These are phyloP conservation scores for Xenops minutus DNA, from an alignment of 2,797 vertebrate species.

Conservation along the genomic window DNA sequence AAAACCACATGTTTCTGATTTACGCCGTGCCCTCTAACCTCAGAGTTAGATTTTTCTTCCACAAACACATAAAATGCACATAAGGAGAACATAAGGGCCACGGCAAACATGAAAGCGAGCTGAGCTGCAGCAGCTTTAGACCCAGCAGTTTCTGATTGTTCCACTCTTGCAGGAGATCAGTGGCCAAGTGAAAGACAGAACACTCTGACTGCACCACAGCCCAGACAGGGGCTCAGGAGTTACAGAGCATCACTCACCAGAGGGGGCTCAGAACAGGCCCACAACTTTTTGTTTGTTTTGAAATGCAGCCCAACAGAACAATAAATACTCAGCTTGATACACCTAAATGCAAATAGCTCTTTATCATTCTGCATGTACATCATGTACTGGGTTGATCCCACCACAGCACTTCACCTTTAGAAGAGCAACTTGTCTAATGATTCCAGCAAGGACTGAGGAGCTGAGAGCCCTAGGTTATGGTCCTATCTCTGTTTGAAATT, in stretches of 20 bases:
- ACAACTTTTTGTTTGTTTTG: neutral
- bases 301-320: neutral
- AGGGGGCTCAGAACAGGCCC: neutral
- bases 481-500: neutral
- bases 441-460: neutral
- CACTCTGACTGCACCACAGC: neutral
- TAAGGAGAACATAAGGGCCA: conserved; percentile 1
- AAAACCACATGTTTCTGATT: neutral
- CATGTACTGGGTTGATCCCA: neutral
- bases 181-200: neutral
- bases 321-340: neutral
- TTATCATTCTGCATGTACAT: fast-evolving
- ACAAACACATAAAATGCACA: neutral
- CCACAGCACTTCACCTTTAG: neutral
- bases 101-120: neutral
- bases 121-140: neutral
- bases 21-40: neutral
- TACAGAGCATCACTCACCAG: neutral
- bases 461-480: neutral
- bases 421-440: neutral
- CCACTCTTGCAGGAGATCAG: neutral
- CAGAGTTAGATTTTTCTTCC: conserved; percentile 1
- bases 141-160: neutral
- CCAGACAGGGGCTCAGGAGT: neutral
- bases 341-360: neutral